Conservation (phyloP, 2,888 invertebrate species). For the Diplolepis rosae region DNA sequence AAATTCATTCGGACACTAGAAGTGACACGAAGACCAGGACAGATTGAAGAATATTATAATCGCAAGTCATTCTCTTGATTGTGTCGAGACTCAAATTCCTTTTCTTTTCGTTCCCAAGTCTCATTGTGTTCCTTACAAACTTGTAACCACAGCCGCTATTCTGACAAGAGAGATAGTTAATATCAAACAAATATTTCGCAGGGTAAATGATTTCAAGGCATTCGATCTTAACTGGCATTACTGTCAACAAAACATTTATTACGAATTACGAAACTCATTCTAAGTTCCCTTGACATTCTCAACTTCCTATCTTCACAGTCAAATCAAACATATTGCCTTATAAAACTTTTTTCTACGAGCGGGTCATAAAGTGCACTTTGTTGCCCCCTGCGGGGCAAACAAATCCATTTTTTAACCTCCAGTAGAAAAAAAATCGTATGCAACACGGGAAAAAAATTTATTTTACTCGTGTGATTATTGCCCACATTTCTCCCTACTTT, state of each 20-base stretch:
- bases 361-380: too few relatives aligned
- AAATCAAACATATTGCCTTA: too few relatives aligned
- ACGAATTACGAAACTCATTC: not conserved
- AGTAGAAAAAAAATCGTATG: too few relatives aligned
- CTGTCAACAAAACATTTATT: conserved; percentile 8
- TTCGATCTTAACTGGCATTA: conserved; percentile 5
- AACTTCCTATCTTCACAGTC: too few relatives aligned
- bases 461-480: too few relatives aligned
- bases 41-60: conserved; percentile 51
- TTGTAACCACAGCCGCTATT: conserved; percentile 45
- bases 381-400: too few relatives aligned
- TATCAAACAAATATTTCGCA: conserved; percentile 40
- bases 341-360: too few relatives aligned
- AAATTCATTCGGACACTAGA: conserved; percentile 52
- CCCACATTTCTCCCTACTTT: too few relatives aligned
- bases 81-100: conserved; percentile 49
- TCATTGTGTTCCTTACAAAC: conserved; percentile 37
- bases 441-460: too few relatives aligned
- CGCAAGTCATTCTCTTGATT: conserved; percentile 54
- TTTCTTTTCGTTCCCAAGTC: conserved; percentile 39
- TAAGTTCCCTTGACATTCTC: not conserved
- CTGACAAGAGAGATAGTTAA: conserved; percentile 48
- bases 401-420: too few relatives aligned
- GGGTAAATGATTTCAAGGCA: conserved; percentile 16
- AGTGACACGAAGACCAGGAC: conserved; percentile 54